Conservation (phyloP, 1,140 invertebrate genomes). For the Pachyrhynchus sulphureomaculatus region DNA sequence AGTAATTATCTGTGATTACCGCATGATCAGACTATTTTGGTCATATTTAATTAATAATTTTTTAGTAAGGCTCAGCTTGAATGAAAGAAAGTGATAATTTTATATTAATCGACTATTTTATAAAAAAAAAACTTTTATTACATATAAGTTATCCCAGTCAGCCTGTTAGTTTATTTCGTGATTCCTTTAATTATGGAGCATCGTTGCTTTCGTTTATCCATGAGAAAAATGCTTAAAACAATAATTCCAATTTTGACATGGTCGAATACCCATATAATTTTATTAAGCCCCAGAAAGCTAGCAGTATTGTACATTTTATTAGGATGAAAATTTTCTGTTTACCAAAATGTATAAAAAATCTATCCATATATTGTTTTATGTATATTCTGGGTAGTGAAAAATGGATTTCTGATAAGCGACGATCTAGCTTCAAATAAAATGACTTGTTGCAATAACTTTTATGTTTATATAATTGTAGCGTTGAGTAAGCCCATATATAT, state of each 20-base stretch:
- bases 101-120: constrained; percentile 51
- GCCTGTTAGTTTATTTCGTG: constrained; percentile 35
- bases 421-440: constrained; percentile 9
- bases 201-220: not conserved
- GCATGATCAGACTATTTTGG: constrained; percentile 51
- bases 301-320: too few relatives aligned
- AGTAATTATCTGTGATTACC: constrained; percentile 54
- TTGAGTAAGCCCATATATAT: constrained; percentile 14
- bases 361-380: too few relatives aligned
- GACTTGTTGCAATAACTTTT: constrained; percentile 27
- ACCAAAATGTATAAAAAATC: too few relatives aligned
- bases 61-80: constrained; percentile 49
- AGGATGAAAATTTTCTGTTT: too few relatives aligned
- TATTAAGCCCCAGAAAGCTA: too few relatives aligned
- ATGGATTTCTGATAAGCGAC: constrained; percentile 8
- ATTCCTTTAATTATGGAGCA: constrained; percentile 10
- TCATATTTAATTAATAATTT: constrained; percentile 45
- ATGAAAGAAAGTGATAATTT: constrained; percentile 52
- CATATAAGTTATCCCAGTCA: constrained; percentile 49
- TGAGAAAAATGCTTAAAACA: too few relatives aligned
- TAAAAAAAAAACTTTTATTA: constrained; percentile 47
- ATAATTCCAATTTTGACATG: too few relatives aligned
- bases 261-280: too few relatives aligned
- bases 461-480: constrained; percentile 29
- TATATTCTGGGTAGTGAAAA: too few relatives aligned